Evolutionary conservation across 2,113 vertebrate species (phyloP), one percentile per base, ranked within the genome.

Genomic region (Pristiophorus japonicus): DNA sequence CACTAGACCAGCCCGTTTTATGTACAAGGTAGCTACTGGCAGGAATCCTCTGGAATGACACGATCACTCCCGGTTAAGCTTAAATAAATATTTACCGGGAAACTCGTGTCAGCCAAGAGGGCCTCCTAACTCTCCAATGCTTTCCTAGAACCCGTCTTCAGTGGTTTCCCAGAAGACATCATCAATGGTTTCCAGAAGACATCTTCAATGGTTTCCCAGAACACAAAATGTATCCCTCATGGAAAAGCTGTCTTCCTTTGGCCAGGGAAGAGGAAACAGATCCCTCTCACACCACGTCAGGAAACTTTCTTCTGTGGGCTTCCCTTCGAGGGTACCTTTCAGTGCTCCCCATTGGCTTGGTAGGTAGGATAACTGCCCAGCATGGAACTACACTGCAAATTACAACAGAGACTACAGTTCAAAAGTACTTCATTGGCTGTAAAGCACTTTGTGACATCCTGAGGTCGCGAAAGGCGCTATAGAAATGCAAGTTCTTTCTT

Each of bases 1-100:
- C 70, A 4, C 38, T 42, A 18, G 38, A 81, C 14, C 14, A 78
- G n/a, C 0, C 0, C 10, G 12, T 34, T 78, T n/a, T 78, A 16
- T 6, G 38, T 81, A 65, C 88, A 38, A 22, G 88, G 78, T 81
- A 42, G n/a, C 75, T 42, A 66, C 59, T 59, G 8, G 45, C 70
- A 91, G 62, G 97, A 97, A 94, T 95, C 98, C 98, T 98, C 98
- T 97, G 98, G 97, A 99, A 99, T 99, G 99, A 99, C 99, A 99
- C 99, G 99, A 99, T 99, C 99, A 99, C 98, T 99, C 99, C 98
- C 98, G 98, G 98, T 99, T 99, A 98, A 99, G 42, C 97, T 96
- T 96, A 96, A 96, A 95, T 95, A 95, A 96, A 97, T 96, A 96
- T 98, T 98, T 98, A 98, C 98, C 98, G 98, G 99, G 99, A 98